Conservation (phyloP, 2,888 invertebrate genomes). For the Scaptomyza tumidula region DNA sequence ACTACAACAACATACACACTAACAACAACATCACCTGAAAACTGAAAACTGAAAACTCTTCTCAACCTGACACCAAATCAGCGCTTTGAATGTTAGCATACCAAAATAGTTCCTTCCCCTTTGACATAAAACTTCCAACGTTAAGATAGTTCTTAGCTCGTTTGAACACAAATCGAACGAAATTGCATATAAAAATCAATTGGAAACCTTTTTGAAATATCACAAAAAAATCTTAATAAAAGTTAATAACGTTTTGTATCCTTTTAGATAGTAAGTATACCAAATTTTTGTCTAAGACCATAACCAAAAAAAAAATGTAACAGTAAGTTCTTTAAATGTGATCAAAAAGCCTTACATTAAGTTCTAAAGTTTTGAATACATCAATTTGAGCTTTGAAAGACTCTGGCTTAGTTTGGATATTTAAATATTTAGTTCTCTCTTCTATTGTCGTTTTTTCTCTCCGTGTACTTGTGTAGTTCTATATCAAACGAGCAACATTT, state of each 20-base stretch:
- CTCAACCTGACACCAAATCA: slow-evolving; percentile 7
- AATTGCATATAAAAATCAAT: too few species aligned
- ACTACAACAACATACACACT: slow-evolving; percentile 1
- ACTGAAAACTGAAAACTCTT: neutral
- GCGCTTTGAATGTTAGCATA: slow-evolving; percentile 18
- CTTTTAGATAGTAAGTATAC: too few species aligned
- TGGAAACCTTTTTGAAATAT: too few species aligned
- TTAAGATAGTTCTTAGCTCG: neutral
- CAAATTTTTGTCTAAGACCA: too few species aligned
- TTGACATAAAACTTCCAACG: slow-evolving; percentile 2
- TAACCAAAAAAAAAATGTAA: too few species aligned
- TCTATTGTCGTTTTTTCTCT: neutral
- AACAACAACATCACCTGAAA: neutral
- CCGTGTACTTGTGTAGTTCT: slow-evolving; percentile 3
- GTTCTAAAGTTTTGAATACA: too few species aligned
- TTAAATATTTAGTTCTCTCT: neutral
- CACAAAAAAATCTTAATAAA: too few species aligned
- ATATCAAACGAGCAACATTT: slow-evolving; percentile 12
- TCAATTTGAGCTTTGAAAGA: too few species aligned
- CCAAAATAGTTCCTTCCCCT: neutral
- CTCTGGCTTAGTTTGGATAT: too few species aligned
- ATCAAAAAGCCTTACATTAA: too few species aligned
- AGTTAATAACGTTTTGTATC: too few species aligned
- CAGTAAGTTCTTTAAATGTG: too few species aligned
- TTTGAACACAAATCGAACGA: neutral